Evolutionary conservation across 35 echinoderm and acorn worm genomes (phyloP).

Genomic region (Anneissia japonica): DNA sequence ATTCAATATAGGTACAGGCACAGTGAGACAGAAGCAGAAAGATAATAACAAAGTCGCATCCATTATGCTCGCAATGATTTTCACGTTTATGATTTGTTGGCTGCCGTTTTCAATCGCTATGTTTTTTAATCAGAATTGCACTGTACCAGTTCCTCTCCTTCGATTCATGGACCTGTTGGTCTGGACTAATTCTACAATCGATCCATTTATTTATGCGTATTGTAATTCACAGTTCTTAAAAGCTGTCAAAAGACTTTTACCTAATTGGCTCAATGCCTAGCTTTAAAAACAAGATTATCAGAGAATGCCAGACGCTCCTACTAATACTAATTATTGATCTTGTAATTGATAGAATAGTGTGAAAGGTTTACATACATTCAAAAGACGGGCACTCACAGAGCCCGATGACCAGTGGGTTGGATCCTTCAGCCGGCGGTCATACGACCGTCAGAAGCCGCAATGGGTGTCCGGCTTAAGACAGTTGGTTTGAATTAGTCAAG

Average conservation of each 20-base stretch:
- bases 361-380: no score
- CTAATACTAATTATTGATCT: no score
- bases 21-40: not conserved
- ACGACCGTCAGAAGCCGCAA: no score
- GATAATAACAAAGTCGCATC: not conserved
- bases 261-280: not conserved
- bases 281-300: not conserved
- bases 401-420: no score
- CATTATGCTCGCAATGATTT: not conserved
- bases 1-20: no score
- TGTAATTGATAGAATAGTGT: no score
- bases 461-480: no score
- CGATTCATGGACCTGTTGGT: not conserved
- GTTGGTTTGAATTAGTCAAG: no score
- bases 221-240: not conserved
- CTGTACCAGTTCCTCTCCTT: not conserved
- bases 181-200: not conserved
- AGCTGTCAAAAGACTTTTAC: not conserved
- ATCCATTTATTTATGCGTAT: not conserved
- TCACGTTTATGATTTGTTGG: not conserved
- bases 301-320: no score
- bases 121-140: not conserved
- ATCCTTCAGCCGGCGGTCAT: no score
- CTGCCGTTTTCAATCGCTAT: not conserved
- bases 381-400: no score